Base-by-base conservation (phyloP, 2,113 vertebrate species). In the Zosterops borbonicus region DNA sequence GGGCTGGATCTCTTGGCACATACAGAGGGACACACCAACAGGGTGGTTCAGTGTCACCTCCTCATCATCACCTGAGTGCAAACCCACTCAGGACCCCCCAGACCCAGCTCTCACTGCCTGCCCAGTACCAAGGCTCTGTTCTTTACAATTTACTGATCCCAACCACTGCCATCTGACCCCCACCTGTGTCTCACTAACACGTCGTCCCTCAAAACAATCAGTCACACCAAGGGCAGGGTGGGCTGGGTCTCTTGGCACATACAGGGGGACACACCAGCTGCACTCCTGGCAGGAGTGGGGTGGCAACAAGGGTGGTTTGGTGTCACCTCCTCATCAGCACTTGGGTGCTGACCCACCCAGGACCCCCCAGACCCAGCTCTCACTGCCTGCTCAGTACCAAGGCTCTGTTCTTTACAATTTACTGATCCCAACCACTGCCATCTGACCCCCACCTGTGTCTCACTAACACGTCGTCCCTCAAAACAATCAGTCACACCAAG, bases 381-480 rank as follows among this genome's bases (percentile, higher is more conserved):
- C 0, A 2, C 1, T 23, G 22, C 60, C 67, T 20, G 68, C 46
- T 63, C 7, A 1, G 17, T 2, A 25, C 25, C 2, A 0, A 35
- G 69, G 18, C 1, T 46, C 69, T 60, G 9, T 14, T 63, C 73
- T 60, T 63, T 23, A 16, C 74, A 7, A n/a, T 70, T 33, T 17
- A 21, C 59, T n/a, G 55, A 52, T 49, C 80, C n/a, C 67, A 5
- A 1, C 22, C 8, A 1, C 3, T 37, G 71, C 70, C 85, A 49
- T 37, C 37, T 9, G 9, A 37, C 37, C 9, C 37, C 37, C 9
- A 37, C 2, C 68, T 8, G 16, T 1, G 5, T 64, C 63, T 22
- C 19, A 8, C 44, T 47, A 5, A 35, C 78, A 4, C 73, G 7
- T 6, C 90, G 28, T 14, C 68, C 71, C 19, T 22, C 60, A 19